Evolutionary conservation across 2,888 invertebrate genomes (phyloP).

Genomic region (Empis stercorea): DNA sequence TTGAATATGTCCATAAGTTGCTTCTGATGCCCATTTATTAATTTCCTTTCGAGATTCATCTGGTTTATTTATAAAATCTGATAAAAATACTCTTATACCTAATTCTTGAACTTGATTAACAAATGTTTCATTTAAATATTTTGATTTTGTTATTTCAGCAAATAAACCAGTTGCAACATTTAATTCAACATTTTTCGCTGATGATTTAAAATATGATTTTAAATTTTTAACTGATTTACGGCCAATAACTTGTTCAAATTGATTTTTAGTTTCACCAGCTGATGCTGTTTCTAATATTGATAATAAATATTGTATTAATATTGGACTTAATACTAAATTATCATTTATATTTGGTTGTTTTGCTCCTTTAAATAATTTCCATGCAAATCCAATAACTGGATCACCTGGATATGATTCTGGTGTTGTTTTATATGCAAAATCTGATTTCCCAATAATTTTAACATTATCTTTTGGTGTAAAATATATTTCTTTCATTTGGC

Average conservation of each 20-base stretch:
- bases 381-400: background rate
- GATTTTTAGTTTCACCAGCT: slow-evolving; percentile 12
- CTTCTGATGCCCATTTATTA: slow-evolving; percentile 46
- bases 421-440: too few species aligned
- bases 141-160: slow-evolving; percentile 8
- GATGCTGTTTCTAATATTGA: slow-evolving; percentile 13
- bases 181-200: slow-evolving; percentile 8
- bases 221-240: background rate
- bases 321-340: slow-evolving; percentile 16
- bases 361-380: background rate
- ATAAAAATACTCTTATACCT: background rate
- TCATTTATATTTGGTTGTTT: slow-evolving; percentile 5
- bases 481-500: too few species aligned
- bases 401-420: background rate
- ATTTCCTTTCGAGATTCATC: slow-evolving; percentile 36
- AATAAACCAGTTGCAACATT: slow-evolving; percentile 17
- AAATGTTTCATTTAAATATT: slow-evolving; percentile 6
- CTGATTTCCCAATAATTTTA: too few species aligned
- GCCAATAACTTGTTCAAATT: slow-evolving; percentile 9
- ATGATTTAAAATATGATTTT: background rate
- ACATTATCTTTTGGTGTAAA: too few species aligned
- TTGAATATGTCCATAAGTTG: slow-evolving; percentile 45
- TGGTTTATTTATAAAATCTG: slow-evolving; percentile 21
- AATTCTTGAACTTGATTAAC: background rate
- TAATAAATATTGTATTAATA: slow-evolving; percentile 15